phyloP scores from a whole-genome alignment of 2,113 vertebrate genomes.

The Mionectes macconnelli region DNA sequence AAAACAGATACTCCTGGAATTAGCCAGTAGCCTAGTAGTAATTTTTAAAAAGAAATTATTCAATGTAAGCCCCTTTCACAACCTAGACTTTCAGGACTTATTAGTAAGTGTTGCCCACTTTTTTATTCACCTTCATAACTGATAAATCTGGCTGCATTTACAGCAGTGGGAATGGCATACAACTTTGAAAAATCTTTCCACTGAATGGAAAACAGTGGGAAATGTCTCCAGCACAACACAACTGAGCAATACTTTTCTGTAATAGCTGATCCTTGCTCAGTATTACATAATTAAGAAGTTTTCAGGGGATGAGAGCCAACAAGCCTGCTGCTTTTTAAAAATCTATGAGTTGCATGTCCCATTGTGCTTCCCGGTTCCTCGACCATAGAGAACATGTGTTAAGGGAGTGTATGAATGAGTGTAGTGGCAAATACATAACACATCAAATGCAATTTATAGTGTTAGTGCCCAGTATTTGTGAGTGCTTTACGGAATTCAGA shows the following conservation, averaged over 20 bases:
- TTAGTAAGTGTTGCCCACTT: not conserved
- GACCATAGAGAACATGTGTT: not conserved
- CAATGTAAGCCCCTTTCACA: not conserved
- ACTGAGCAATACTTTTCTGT: not conserved
- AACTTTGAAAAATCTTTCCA: not conserved
- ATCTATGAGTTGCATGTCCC: not conserved
- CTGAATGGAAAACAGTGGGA: not conserved
- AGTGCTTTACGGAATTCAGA: not conserved
- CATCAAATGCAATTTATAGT: not conserved
- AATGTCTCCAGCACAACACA: not conserved
- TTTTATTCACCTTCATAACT: not conserved
- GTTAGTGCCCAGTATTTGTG: not conserved
- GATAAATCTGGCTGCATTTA: not conserved
- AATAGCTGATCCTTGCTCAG: not conserved
- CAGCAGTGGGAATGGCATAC: not conserved
- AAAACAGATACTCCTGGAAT: not conserved
- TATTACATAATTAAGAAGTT: not conserved
- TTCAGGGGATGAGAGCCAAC: not conserved
- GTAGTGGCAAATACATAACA: not conserved
- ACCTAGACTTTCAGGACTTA: not conserved
- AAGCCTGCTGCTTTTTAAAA: not conserved
- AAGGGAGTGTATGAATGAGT: not conserved
- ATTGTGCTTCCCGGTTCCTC: not conserved
- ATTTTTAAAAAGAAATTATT: not conserved
- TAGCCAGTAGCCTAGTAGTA: not conserved